Base-by-base conservation (phyloP, 2,113 vertebrate species). In the Ibidorhyncha struthersii region DNA sequence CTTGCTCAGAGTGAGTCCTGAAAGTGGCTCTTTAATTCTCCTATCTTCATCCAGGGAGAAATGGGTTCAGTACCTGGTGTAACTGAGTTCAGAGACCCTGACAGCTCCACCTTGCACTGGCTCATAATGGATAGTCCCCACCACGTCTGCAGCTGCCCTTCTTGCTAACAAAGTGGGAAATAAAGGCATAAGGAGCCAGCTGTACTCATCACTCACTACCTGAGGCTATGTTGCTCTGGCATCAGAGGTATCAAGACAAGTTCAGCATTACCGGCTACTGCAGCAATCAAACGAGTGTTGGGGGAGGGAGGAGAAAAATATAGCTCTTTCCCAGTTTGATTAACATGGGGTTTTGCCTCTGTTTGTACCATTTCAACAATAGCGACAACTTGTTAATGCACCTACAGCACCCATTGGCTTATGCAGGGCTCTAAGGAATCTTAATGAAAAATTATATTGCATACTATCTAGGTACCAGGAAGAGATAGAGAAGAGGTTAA, bases 341-440 rank as follows among this genome's bases (percentile, higher is more conserved):
- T 63, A 94, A 67, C 36, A 61, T 18, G 0, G 4, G 0, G 6
- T 86, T 55, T 72, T 45, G n/a, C 52, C 63, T 79, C 40, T 63
- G 34, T 22, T 92, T 0, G 0, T 72, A 89, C 27, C 18, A 36
- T 69, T 73, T 85, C 38, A 87, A 34, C 70, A 85, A 34, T 4
- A 94, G 45, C 0, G 0, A 73, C 22, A 67, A 30, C 0, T 2
- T 70, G 58, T 82, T 91, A 53, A 62, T 41, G 34, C 5, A 41
- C 13, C 30, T 74, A n/a, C 49, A 76, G 83, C 77, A 93, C 21
- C 67, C 1, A 2, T 10, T 74, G 77, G 30, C 56, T 87, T 58
- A 36, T 16, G 25, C 21, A 52, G 21, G 43, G 40, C n/a, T 92
- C 80, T 59, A 58, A 83, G 55, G 88, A 90, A 41, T 50, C 63